Percentiles rank a stretch among this genome's conserved stretches.
Evolutionary conservation across 2,797 vertebrate genomes (phyloP).

Genomic region (Lates japonicus): DNA sequence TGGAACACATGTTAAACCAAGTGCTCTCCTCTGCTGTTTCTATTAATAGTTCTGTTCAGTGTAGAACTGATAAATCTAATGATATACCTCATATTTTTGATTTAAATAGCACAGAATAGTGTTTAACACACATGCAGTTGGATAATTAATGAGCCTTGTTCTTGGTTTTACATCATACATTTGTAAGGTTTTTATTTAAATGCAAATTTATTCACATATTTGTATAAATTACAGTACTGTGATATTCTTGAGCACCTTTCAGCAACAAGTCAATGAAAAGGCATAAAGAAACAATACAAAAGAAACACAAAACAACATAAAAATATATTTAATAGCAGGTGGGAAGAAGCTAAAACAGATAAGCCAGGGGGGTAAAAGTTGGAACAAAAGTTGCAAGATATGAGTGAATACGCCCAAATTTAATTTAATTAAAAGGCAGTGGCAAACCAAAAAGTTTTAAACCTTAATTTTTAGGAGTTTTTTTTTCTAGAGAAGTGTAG

Average conservation of each 20-base stretch:
- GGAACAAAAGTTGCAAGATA: background rate
- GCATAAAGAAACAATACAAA: background rate
- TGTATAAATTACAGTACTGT: background rate
- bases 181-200: background rate
- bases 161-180: background rate
- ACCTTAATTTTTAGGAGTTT: background rate
- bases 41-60: constrained; percentile 39
- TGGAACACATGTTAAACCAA: constrained; percentile 42
- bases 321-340: background rate
- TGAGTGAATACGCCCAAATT: too few species aligned
- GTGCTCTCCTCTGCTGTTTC: constrained; percentile 30
- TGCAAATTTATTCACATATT: background rate
- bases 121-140: background rate
- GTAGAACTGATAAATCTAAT: background rate
- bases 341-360: too few species aligned
- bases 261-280: background rate
- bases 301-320: background rate
- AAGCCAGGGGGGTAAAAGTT: background rate
- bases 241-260: background rate
- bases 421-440: too few species aligned
- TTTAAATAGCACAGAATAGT: background rate
- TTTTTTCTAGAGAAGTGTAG: too few species aligned
- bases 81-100: background rate
- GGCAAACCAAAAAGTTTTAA: background rate
- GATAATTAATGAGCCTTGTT: background rate